Conservation (phyloP, 2,797 vertebrate species). For the Rhincodon typus region DNA sequence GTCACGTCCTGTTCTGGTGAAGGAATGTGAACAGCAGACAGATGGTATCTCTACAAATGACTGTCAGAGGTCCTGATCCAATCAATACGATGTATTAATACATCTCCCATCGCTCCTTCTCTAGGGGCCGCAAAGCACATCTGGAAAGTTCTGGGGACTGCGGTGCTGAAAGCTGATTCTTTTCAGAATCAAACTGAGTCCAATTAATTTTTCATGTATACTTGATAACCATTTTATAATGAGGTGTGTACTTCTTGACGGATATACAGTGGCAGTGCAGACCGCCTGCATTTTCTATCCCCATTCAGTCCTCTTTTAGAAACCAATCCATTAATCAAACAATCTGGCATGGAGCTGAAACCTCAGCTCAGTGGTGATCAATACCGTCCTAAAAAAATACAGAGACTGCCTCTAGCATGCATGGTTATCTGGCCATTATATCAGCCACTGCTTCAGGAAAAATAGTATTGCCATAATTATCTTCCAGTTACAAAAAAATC, state of each 20-base stretch:
- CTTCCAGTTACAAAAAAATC: slow-evolving; percentile 15
- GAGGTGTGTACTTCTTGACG: slow-evolving; percentile 70
- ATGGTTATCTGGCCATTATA: slow-evolving; percentile 56
- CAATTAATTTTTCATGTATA: slow-evolving; percentile 81
- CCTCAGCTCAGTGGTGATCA: slow-evolving; percentile 95
- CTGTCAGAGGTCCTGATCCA: slow-evolving; percentile 99
- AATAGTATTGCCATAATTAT: slow-evolving; percentile 47
- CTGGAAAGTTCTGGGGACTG: slow-evolving; percentile 80
- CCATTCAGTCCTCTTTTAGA: slow-evolving; percentile 96
- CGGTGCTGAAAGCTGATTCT: slow-evolving; percentile 65
- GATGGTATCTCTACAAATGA: slow-evolving; percentile 99
- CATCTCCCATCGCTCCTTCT: slow-evolving; percentile 86
- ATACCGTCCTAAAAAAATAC: slow-evolving; percentile 67
- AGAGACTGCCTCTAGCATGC: slow-evolving; percentile 55
- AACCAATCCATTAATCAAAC: slow-evolving; percentile 99
- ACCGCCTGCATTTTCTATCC: slow-evolving; percentile 82
- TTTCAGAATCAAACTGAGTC: slow-evolving; percentile 76
- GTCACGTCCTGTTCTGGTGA: slow-evolving; percentile 99
- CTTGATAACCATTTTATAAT: slow-evolving; percentile 84
- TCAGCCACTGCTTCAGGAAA: slow-evolving; percentile 56
- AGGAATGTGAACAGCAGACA: slow-evolving; percentile 98
- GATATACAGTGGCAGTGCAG: slow-evolving; percentile 73
- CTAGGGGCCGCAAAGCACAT: slow-evolving; percentile 83
- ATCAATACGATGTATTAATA: slow-evolving; percentile 99
- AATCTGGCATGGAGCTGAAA: slow-evolving; percentile 91